phyloP scores from a whole-genome alignment of 1,140 invertebrate genomes.

The Ladona fulva region DNA sequence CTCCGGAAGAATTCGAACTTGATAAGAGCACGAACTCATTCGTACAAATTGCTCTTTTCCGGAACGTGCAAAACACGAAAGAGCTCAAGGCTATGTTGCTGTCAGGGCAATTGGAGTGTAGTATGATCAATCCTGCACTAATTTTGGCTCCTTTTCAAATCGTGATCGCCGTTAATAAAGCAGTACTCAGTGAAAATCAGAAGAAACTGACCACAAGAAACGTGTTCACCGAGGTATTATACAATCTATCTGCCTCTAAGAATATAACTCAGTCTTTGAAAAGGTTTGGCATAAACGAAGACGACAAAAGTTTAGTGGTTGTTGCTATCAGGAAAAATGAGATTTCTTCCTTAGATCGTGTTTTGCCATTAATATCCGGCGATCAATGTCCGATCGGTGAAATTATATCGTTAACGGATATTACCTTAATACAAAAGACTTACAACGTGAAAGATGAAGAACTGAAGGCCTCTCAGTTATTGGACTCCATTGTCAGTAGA shows the following conservation, averaged over 20 bases:
- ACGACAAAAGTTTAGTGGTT: slow-evolving; percentile 44
- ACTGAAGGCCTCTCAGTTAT: slow-evolving; percentile 35
- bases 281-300: slow-evolving; percentile 52
- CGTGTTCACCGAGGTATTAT: slow-evolving; percentile 57
- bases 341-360: slow-evolving; percentile 28
- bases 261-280: slow-evolving; percentile 55
- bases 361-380: slow-evolving; percentile 41
- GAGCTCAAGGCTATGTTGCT: slow-evolving; percentile 45
- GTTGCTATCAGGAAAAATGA: slow-evolving; percentile 42
- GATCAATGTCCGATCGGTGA: slow-evolving; percentile 36
- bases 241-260: slow-evolving; percentile 55
- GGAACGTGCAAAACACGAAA: slow-evolving; percentile 46
- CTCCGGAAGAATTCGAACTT: background rate
- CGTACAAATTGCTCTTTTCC: background rate
- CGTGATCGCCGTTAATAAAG: slow-evolving; percentile 55
- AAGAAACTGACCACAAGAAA: slow-evolving; percentile 47
- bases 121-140: slow-evolving; percentile 49
- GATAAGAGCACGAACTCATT: background rate
- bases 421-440: slow-evolving; percentile 39
- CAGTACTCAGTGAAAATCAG: slow-evolving; percentile 42
- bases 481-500: slow-evolving; percentile 48
- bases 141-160: slow-evolving; percentile 57
- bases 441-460: slow-evolving; percentile 48
- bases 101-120: slow-evolving; percentile 45
- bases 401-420: slow-evolving; percentile 37